Evolutionary conservation across 2,888 invertebrate species (phyloP).

Genomic region (Hipparchia sbordonii): DNA sequence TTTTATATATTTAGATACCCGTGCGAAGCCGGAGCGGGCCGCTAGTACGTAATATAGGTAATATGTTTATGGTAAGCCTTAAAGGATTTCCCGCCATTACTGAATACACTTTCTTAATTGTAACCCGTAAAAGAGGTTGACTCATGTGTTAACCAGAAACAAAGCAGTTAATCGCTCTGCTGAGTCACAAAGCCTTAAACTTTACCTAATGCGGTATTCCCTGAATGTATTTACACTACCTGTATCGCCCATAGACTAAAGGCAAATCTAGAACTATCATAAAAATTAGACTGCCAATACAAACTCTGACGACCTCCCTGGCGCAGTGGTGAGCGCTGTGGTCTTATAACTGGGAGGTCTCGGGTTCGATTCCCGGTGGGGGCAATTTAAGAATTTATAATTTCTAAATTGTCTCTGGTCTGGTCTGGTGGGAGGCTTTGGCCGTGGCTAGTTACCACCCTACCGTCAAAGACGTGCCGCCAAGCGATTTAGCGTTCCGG

Average conservation of each 20-base stretch:
- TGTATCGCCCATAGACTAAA: neutral
- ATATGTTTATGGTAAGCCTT: neutral
- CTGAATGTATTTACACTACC: conserved; percentile 25
- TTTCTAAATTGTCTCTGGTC: no score
- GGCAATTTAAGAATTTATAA: no score
- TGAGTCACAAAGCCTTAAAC: conserved; percentile 38
- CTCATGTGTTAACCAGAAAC: conserved; percentile 37
- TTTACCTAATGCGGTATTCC: conserved; percentile 34
- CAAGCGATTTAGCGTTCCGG: no score
- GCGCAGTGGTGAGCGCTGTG: no score
- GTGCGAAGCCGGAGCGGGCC: no score
- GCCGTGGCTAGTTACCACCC: no score
- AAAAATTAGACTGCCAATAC: neutral
- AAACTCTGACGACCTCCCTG: no score
- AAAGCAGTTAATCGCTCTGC: conserved; percentile 33
- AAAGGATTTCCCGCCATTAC: neutral
- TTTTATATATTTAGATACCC: no score
- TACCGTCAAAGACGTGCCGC: no score
- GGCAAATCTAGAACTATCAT: neutral
- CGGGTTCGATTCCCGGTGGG: no score
- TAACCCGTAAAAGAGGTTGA: conserved; percentile 33
- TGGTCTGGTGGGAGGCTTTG: no score
- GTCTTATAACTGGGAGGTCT: no score
- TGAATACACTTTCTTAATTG: conserved; percentile 21
- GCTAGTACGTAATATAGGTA: neutral